A percentile compares a stretch with the other conserved stretches of the same genome.
phyloP scores from a whole-genome alignment of 2,888 invertebrate genomes.

The Phragmatobia fuliginosa region DNA sequence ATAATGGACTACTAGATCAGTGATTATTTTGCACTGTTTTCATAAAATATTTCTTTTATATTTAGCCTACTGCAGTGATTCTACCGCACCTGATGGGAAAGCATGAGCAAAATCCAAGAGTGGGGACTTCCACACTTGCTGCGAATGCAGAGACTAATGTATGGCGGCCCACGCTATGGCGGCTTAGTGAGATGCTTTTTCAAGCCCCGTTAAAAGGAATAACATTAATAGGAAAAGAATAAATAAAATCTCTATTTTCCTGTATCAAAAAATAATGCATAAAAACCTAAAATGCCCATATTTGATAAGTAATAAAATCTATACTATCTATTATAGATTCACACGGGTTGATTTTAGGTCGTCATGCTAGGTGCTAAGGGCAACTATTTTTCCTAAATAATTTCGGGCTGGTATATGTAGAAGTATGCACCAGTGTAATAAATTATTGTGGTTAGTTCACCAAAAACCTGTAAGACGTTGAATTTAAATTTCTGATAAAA shows the following conservation, averaged over 20 bases:
- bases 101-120: too few relatives aligned
- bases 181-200: too few relatives aligned
- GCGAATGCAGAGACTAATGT: too few relatives aligned
- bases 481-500: constrained; percentile 43
- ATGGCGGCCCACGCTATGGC: too few relatives aligned
- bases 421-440: constrained; percentile 84
- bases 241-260: constrained; percentile 30
- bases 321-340: constrained; percentile 59
- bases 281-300: constrained; percentile 39
- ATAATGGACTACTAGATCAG: too few relatives aligned
- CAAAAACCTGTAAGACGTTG: constrained; percentile 59
- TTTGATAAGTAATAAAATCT: constrained; percentile 40
- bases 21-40: too few relatives aligned
- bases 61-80: too few relatives aligned
- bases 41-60: too few relatives aligned
- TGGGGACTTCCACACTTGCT: too few relatives aligned
- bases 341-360: constrained; percentile 59
- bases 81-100: too few relatives aligned
- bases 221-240: background rate
- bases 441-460: constrained; percentile 53
- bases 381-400: constrained; percentile 64
- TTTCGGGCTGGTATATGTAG: constrained; percentile 85
- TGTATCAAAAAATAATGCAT: constrained; percentile 19
- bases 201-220: too few relatives aligned
- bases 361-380: constrained; percentile 80